Conservation (phyloP, 2,797 vertebrate species). For the Myotis myotis region DNA sequence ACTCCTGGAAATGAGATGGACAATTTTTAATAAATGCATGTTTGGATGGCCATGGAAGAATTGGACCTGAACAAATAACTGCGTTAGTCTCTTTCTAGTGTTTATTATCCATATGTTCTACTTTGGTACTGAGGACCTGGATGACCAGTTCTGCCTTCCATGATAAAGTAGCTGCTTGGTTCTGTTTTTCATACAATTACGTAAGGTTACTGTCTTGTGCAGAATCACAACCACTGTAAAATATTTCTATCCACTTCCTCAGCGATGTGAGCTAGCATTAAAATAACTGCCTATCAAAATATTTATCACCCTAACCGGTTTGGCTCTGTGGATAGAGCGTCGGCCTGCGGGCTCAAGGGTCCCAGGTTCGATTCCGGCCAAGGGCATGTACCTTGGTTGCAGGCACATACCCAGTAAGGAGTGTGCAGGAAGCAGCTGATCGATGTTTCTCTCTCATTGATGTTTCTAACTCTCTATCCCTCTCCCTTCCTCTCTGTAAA, state of each 20-base stretch:
- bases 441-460: too few relatives aligned
- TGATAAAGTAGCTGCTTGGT: neutral
- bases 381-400: too few relatives aligned
- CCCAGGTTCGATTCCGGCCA: too few relatives aligned
- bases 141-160: neutral
- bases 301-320: neutral
- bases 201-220: neutral
- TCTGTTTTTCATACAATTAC: neutral
- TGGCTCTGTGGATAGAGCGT: too few relatives aligned
- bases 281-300: neutral
- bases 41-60: neutral
- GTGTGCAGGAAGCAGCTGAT: too few relatives aligned
- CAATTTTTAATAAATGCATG: slow-evolving; percentile 10
- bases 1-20: slow-evolving; percentile 5
- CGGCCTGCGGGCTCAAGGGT: too few relatives aligned
- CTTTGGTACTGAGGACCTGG: neutral
- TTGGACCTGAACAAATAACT: neutral
- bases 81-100: neutral
- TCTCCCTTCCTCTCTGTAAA: too few relatives aligned
- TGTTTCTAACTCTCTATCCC: too few relatives aligned
- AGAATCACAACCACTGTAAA: neutral
- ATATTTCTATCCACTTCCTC: neutral
- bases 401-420: too few relatives aligned
- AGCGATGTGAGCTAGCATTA: neutral
- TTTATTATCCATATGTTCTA: neutral